Evolutionary conservation across 2,797 vertebrate genomes (phyloP).

Genomic region (Chrosomus eos): DNA sequence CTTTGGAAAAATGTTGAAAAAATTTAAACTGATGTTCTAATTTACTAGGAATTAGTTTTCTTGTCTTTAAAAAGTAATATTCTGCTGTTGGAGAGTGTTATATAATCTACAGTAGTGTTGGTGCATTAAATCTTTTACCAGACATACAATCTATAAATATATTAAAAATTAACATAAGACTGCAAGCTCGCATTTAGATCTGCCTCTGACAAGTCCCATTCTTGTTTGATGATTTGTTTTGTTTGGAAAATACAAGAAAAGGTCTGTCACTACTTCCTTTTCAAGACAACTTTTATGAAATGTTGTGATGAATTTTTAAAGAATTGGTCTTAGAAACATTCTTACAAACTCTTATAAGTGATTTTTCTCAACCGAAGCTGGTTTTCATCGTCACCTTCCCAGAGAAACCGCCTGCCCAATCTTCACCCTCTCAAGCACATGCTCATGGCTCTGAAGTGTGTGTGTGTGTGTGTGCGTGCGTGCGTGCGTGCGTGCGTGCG

Average conservation of each 20-base stretch:
- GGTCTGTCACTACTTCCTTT: background rate
- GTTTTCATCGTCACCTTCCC: background rate
- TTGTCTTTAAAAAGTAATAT: background rate
- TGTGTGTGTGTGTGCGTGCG: no score
- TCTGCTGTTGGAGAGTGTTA: background rate
- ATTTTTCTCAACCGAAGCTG: background rate
- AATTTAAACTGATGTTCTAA: background rate
- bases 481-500: no score
- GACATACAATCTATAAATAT: background rate
- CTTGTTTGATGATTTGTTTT: background rate
- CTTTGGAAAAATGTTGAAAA: background rate
- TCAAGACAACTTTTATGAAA: background rate
- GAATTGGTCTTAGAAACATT: background rate
- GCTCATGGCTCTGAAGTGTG: background rate
- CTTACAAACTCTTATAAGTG: background rate
- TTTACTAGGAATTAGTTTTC: background rate
- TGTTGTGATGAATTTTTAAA: background rate
- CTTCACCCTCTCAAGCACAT: background rate
- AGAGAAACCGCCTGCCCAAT: background rate
- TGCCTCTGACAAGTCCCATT: background rate
- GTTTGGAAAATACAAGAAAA: background rate
- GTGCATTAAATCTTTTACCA: background rate
- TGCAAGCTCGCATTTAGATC: background rate
- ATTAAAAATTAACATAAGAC: background rate
- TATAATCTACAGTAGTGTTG: background rate